Base-by-base conservation (phyloP, 2,888 invertebrate species). In the Caenorhabditis angaria region DNA sequence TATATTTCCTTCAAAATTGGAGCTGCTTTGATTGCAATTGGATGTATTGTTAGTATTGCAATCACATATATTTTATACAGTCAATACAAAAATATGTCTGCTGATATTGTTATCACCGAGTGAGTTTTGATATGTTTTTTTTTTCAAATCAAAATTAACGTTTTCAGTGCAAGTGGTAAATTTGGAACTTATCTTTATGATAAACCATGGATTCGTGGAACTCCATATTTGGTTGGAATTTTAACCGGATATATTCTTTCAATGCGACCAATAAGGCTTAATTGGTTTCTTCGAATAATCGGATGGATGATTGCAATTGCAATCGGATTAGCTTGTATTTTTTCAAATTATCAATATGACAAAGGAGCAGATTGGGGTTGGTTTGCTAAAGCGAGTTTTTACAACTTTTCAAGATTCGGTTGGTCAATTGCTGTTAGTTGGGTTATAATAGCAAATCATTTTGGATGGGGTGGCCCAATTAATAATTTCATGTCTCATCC, bases 401-500 rank as follows among this genome's bases (percentile, higher is more conserved):
- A 79, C 65, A 65, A 69, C 35, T 76, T 79, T 50, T 71, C 67
- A 48, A 77, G 89, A 32, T 85, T 87, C 10, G 86, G 82, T 0
- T 90, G 89, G 89, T 88, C 87, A 0, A 35, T 87, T 14, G 82
- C 85, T 28, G 71, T 89, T 4, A 87, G 82, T 18, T 90, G 89
- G 89, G 85, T 89, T 18, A 85, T 89, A 14, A 85, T 88, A 61
- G 88, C 89, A 14, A 89, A 89, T 73, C 84, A 87, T 28, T 87
- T 85, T 25, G 89, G 89, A 54, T 85, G 89, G 74, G 89, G 88
- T 20, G 63, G 63, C 22, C 76, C 73, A 25, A 90, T 95, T 63
- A 93, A 94, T 89, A 91, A 91, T 0, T 89, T 94, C 55, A 90
- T 97, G 61, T 93, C 93, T 0, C 93, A 93, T 89, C 91, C 92